These are phyloP conservation scores for Enteromius anoplus DNA, from an alignment of 2,797 vertebrate species.

Conservation along the genomic window DNA sequence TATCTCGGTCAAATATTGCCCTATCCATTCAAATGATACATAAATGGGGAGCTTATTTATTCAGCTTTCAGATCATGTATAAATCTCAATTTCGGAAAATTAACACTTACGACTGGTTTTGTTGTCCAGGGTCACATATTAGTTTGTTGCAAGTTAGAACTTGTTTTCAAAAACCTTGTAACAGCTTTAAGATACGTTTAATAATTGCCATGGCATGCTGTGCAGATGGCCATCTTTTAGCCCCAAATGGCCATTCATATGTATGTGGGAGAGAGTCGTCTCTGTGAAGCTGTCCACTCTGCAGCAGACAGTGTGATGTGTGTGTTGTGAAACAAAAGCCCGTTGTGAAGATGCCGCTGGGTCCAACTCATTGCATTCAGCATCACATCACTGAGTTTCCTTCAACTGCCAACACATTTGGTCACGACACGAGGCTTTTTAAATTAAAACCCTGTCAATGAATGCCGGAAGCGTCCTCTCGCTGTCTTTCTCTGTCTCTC, in stretches of 20 bases:
- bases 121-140: not conserved
- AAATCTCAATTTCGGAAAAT: too few species aligned
- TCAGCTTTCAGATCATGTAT: too few species aligned
- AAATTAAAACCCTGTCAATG: slow-evolving; percentile 93
- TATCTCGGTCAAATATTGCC: too few species aligned
- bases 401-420: slow-evolving; percentile 83
- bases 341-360: slow-evolving; percentile 60
- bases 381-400: slow-evolving; percentile 80
- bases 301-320: slow-evolving; percentile 58
- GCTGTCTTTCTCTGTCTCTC: slow-evolving; percentile 21
- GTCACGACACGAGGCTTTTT: slow-evolving; percentile 85
- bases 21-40: too few species aligned
- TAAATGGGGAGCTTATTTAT: too few species aligned
- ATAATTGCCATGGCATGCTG: slow-evolving; percentile 43
- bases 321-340: slow-evolving; percentile 70
- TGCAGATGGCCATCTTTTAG: slow-evolving; percentile 69
- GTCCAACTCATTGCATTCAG: slow-evolving; percentile 68
- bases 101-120: too few species aligned
- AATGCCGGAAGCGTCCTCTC: slow-evolving; percentile 74
- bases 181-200: slow-evolving; percentile 19
- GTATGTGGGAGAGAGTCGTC: slow-evolving; percentile 68
- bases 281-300: slow-evolving; percentile 59
- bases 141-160: not conserved
- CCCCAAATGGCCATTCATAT: slow-evolving; percentile 74
- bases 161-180: slow-evolving; percentile 11